Percentiles rank a stretch among this genome's conserved stretches.
These are phyloP conservation scores for Polyergus mexicanus DNA, from an alignment of 1,140 invertebrate species.

Conservation along the genomic window DNA sequence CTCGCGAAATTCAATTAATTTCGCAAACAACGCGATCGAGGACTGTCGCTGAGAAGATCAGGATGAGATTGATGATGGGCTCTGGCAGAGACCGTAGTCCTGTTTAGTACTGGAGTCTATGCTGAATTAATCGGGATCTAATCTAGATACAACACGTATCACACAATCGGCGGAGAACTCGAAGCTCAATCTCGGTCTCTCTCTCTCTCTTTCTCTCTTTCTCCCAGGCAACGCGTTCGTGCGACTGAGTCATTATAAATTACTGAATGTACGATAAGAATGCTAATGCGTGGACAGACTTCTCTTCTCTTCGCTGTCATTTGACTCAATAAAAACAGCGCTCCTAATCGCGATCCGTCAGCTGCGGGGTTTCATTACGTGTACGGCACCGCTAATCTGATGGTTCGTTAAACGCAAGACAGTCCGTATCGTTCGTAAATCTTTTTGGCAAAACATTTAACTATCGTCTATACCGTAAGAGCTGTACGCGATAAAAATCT, in stretches of 20 bases:
- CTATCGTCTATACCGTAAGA: not conserved
- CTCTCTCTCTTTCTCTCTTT: not conserved
- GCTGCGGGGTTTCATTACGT: slow-evolving; percentile 31
- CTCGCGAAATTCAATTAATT: slow-evolving; percentile 24
- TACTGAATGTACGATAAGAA: slow-evolving; percentile 59
- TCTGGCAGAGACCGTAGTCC: not conserved
- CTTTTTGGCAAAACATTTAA: not conserved
- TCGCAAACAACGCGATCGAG: slow-evolving; percentile 16
- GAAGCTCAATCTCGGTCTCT: not conserved
- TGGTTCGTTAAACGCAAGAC: slow-evolving; percentile 13
- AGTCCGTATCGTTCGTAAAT: not conserved
- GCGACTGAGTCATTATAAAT: slow-evolving; percentile 46
- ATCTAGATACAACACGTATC: slow-evolving; percentile 30
- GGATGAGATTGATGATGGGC: slow-evolving; percentile 37
- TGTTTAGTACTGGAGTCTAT: slow-evolving; percentile 25
- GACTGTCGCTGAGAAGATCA: not conserved
- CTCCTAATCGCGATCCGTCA: slow-evolving; percentile 12
- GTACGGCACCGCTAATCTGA: slow-evolving; percentile 2
- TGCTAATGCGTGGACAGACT: slow-evolving; percentile 39
- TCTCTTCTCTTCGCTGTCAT: not conserved
- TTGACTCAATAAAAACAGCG: slow-evolving; percentile 25
- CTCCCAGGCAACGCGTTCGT: not conserved
- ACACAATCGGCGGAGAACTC: not conserved
- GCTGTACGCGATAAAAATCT: not conserved
- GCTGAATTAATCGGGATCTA: slow-evolving; percentile 36